A percentile compares a stretch with the other conserved stretches of the same genome.
Conservation (phyloP, 2,797 vertebrate species). For the Catamblyrhynchus diadema region DNA sequence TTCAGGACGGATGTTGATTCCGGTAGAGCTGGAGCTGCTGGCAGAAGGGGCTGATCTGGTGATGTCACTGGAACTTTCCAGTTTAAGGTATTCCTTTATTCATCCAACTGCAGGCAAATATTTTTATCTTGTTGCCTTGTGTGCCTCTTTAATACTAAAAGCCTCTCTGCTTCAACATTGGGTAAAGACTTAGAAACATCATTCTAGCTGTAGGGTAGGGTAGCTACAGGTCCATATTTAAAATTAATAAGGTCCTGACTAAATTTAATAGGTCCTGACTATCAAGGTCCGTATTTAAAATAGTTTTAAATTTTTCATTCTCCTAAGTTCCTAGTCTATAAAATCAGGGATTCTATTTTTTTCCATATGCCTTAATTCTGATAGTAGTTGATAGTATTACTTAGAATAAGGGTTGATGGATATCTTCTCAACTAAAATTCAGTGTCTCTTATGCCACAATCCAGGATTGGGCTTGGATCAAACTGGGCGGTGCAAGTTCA, state of each 20-base stretch:
- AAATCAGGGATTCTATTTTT: not conserved
- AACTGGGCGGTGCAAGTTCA: not conserved
- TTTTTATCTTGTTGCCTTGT: not conserved
- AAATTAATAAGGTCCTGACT: not conserved
- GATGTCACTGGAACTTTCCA: not conserved
- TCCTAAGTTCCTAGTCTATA: not conserved
- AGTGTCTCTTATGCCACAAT: not conserved
- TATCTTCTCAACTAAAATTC: not conserved
- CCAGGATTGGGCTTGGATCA: not conserved
- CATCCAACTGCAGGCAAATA: not conserved
- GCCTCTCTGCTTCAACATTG: not conserved
- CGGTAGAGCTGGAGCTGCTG: not conserved
- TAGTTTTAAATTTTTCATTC: not conserved
- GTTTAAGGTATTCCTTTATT: not conserved
- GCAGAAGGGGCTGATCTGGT: not conserved
- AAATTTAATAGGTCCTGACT: not conserved
- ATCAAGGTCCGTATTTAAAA: not conserved
- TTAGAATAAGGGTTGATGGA: not conserved
- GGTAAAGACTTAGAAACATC: not conserved
- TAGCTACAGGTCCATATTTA: accelerated
- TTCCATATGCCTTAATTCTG: not conserved
- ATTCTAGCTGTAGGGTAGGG: not conserved
- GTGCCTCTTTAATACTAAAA: not conserved
- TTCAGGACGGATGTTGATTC: not conserved
- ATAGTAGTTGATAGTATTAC: not conserved